Evolutionary conservation across 1,140 invertebrate genomes (phyloP).

Genomic region (Zaprionus nigranus): DNA sequence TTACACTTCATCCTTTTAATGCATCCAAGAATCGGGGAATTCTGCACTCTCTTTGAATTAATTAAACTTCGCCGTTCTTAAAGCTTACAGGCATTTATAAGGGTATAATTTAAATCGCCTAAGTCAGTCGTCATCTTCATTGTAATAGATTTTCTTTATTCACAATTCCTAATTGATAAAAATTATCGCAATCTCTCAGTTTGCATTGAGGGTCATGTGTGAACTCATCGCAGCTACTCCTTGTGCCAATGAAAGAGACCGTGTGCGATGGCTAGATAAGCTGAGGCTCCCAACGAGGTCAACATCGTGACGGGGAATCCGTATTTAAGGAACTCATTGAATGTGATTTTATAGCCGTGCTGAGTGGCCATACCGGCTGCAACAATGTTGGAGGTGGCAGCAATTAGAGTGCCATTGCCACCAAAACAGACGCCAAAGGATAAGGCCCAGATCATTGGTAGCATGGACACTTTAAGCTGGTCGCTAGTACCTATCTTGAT

Average conservation of each 20-base stretch:
- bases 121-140: too few relatives aligned
- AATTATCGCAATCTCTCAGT: too few relatives aligned
- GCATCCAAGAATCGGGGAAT: too few relatives aligned
- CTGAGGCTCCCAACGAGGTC: conserved; percentile 86
- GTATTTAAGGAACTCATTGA: conserved; percentile 71
- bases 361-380: conserved; percentile 92
- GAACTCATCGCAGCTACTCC: not conserved
- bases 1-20: too few relatives aligned
- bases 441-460: conserved; percentile 89
- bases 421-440: conserved; percentile 91
- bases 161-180: too few relatives aligned
- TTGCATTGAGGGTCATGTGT: conserved; percentile 66
- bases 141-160: too few relatives aligned
- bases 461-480: conserved; percentile 87
- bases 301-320: conserved; percentile 91
- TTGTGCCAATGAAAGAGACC: conserved; percentile 86
- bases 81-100: not conserved
- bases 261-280: conserved; percentile 89
- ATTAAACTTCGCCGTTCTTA: too few relatives aligned
- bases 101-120: not conserved
- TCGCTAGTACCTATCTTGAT: conserved; percentile 86
- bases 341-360: conserved; percentile 91
- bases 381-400: conserved; percentile 92
- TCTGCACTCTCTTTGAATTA: too few relatives aligned
- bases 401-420: conserved; percentile 92